These are phyloP conservation scores for Falco punctatus DNA, from an alignment of 2,113 vertebrate genomes.

Conservation along the genomic window DNA sequence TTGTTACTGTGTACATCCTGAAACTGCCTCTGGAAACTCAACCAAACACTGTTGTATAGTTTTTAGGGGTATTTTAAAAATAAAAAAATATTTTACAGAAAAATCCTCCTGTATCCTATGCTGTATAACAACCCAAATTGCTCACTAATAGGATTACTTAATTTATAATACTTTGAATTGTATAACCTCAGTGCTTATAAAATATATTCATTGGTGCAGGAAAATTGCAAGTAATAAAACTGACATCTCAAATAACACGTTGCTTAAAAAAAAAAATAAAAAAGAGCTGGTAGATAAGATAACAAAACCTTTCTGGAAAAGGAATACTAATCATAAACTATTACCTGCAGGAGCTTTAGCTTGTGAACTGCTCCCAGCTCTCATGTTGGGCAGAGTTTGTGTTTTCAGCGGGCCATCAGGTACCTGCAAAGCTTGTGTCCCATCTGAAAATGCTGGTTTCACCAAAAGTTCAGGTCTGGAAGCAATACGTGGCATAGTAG, in stretches of 20 bases:
- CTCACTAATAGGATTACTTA: not conserved
- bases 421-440: slow-evolving; percentile 76
- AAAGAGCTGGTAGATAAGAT: not conserved
- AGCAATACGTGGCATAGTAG: slow-evolving; percentile 90
- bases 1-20: not conserved
- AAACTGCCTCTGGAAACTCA: not conserved
- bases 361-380: slow-evolving; percentile 67
- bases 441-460: slow-evolving; percentile 88
- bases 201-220: not conserved
- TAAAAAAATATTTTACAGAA: not conserved
- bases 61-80: not conserved
- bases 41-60: not conserved
- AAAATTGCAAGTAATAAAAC: not conserved
- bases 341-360: slow-evolving; percentile 67
- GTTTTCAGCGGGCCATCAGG: slow-evolving; percentile 79
- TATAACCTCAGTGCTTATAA: not conserved
- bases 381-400: slow-evolving; percentile 80
- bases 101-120: not conserved
- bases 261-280: not conserved
- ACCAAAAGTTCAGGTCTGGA: slow-evolving; percentile 87
- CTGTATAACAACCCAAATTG: not conserved
- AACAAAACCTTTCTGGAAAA: not conserved
- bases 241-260: not conserved
- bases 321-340: not conserved
- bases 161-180: not conserved